Base-by-base conservation (phyloP, 2,888 invertebrate species). In the Emmelina monodactyla region DNA sequence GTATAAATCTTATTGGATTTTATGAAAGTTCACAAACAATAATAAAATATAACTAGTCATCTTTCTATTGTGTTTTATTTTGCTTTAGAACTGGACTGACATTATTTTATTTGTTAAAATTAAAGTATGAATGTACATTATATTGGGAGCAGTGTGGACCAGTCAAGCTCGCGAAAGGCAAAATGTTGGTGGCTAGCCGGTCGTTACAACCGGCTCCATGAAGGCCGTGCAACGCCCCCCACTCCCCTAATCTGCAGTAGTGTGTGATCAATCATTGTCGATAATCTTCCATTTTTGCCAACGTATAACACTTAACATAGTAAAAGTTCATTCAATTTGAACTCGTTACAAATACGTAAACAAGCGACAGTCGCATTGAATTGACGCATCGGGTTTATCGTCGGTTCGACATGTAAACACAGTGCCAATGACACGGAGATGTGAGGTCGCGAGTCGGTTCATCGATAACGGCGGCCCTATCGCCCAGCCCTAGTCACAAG, bases 141-240 rank as follows among this genome's bases (percentile, higher is more conserved):
- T 55, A 62, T 63, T 67, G 69, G 68, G 68, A 66, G 62, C 68
- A 69, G 55, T 59, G 55, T 60, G 56, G 62, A 62, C 63, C 60
- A 66, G 67, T 63, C 62, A 54, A 51, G 56, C 55, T 67, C 55
- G 58, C 73, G 78, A 78, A 76, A 78, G 78, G 78, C 76, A 71
- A 73, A 76, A 68, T 68, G 67, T 60, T 64, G 58, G 65, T 65
- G 66, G 61, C 62, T 62, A 58, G 61, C 62, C 60, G 60, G 61
- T 63, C 61, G 61, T 58, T 50, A 66, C 70, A 78, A 79, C 79
- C 79, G 79, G 79, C 72, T 79, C 58, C 50, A 68, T 66, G 78
- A 79, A 79, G 78, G 79, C 76, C 79, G 72, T 51, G 48, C 51
- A 45, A 50, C 63, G 57, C 67, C 66, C 65, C 69, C 61, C 62